phyloP scores from a whole-genome alignment of 2,113 vertebrate genomes.

The Ellobius talpinus region DNA sequence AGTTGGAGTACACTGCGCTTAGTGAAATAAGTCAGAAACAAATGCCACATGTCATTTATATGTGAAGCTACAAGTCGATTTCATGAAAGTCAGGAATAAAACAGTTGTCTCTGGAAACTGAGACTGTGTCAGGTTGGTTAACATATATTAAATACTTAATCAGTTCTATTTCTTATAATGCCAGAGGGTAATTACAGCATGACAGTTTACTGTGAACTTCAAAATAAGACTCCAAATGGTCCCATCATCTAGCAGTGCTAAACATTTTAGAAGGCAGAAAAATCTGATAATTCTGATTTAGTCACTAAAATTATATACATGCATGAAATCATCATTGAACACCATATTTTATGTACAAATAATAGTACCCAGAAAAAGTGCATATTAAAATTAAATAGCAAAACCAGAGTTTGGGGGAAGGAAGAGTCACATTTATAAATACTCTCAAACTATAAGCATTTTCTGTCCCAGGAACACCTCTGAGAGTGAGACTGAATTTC shows the following conservation, averaged over 20 bases:
- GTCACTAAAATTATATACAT: neutral
- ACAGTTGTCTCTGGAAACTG: neutral
- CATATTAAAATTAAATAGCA: neutral
- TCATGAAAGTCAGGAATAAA: neutral
- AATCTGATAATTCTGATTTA: neutral
- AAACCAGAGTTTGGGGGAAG: neutral
- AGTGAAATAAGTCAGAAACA: neutral
- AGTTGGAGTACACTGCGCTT: neutral
- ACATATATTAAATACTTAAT: neutral
- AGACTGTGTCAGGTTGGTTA: neutral
- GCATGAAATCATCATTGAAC: neutral
- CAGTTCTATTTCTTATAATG: neutral
- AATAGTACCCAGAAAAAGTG: neutral
- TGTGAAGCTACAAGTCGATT: neutral
- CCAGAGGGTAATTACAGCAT: neutral
- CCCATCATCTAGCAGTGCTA: neutral
- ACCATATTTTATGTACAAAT: neutral
- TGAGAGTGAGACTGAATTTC: neutral
- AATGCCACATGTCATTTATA: neutral
- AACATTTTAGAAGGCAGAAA: neutral
- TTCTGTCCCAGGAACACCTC: neutral
- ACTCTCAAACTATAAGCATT: neutral
- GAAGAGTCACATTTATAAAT: neutral
- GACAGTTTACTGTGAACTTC: neutral
- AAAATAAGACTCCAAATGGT: neutral